Conservation (phyloP, 2,797 vertebrate genomes). For the Triplophysa bombifrons region DNA sequence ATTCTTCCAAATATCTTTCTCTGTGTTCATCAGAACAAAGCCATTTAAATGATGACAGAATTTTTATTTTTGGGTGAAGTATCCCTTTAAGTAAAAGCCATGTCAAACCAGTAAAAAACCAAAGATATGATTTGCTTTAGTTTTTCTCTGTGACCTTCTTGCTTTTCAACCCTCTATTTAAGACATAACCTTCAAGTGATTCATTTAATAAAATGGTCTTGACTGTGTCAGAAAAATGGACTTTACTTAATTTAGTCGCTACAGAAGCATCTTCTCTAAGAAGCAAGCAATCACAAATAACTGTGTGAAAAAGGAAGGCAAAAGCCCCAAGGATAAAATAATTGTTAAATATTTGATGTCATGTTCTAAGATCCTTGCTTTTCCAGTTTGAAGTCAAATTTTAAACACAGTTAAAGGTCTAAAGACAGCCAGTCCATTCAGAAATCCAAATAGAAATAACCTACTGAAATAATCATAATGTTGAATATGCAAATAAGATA, state of each 20-base stretch:
- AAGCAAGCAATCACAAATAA: constrained; percentile 3
- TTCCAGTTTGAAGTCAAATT: background rate
- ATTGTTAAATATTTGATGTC: constrained; percentile 16
- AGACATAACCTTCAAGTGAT: no score
- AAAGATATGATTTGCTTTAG: background rate
- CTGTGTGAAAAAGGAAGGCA: background rate
- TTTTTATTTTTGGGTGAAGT: no score
- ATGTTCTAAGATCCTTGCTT: constrained; percentile 15
- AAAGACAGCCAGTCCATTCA: background rate
- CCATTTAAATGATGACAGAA: no score
- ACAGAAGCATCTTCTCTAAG: background rate
- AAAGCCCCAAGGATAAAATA: background rate
- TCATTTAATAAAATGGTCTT: no score
- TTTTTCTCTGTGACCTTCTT: no score
- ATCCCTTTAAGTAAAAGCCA: no score
- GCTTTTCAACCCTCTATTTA: no score
- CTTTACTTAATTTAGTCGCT: background rate
- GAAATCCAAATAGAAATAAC: background rate
- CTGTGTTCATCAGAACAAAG: no score
- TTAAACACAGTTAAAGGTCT: background rate
- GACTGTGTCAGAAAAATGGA: background rate
- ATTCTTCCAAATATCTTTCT: no score
- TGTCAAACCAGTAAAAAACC: background rate
- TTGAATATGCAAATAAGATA: no score
- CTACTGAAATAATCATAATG: no score